phyloP scores from a whole-genome alignment of 2,113 vertebrate species.

The Ranitomeya variabilis region DNA sequence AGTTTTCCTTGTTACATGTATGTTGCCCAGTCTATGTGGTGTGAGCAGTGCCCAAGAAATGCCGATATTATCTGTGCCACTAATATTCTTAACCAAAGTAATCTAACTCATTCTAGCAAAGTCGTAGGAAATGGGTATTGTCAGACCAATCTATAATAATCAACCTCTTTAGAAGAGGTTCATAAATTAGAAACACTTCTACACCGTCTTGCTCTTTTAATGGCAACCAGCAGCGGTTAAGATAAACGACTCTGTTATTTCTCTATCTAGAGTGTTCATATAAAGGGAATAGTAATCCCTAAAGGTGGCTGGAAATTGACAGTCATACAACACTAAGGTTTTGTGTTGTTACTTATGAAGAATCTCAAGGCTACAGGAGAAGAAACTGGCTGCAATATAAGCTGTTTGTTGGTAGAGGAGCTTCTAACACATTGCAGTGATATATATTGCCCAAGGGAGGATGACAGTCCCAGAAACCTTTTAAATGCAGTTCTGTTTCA shows the following conservation, averaged over 20 bases:
- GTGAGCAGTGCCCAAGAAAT: neutral
- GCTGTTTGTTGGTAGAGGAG: conserved; percentile 21
- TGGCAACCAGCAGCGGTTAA: neutral
- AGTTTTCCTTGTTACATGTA: too few relatives aligned
- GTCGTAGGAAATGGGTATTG: neutral
- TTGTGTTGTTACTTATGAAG: conserved; percentile 14
- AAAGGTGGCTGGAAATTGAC: conserved; percentile 33
- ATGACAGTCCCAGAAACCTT: conserved; percentile 47
- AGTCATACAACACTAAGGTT: neutral
- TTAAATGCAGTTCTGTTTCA: conserved; percentile 42
- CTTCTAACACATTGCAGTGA: conserved; percentile 38
- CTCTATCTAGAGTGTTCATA: conserved; percentile 34
- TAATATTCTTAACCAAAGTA: neutral
- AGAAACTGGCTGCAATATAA: conserved; percentile 21
- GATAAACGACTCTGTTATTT: conserved; percentile 44
- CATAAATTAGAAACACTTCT: conserved; percentile 12
- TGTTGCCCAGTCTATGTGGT: too few relatives aligned
- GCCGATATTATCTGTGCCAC: neutral
- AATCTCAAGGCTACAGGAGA: conserved; percentile 14
- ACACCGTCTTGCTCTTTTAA: neutral
- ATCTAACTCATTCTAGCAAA: neutral
- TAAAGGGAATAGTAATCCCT: conserved; percentile 41
- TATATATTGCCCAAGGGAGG: conserved; percentile 34
- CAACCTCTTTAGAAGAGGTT: neutral
- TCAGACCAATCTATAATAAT: conserved; percentile 8